Evolutionary conservation across 2,113 vertebrate genomes (phyloP).

Genomic region (Oncorhynchus masou): DNA sequence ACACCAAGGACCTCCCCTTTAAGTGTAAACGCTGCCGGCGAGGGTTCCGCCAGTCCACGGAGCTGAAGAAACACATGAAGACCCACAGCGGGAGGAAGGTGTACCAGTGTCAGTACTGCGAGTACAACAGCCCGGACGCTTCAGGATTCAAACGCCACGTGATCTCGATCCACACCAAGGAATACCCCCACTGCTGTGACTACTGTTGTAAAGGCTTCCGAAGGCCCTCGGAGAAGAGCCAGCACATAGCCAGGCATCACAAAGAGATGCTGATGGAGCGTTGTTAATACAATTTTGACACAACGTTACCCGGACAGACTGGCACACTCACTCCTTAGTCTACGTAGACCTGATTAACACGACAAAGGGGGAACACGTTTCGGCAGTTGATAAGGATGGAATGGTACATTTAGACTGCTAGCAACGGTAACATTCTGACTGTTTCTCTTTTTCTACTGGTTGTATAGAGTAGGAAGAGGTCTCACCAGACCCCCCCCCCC

Average conservation of each 20-base stretch:
- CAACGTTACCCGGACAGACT: neutral
- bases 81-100: constrained; percentile 97
- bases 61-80: constrained; percentile 99
- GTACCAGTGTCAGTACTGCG: constrained; percentile 98
- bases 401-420: constrained; percentile 21
- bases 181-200: constrained; percentile 98
- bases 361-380: constrained; percentile 53
- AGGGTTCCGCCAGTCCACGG: constrained; percentile 90
- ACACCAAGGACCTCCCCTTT: constrained; percentile 97
- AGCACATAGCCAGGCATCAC: constrained; percentile 98
- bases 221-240: constrained; percentile 97
- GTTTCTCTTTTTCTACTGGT: constrained; percentile 55
- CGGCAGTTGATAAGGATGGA: constrained; percentile 55
- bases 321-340: constrained; percentile 24
- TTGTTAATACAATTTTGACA: neutral
- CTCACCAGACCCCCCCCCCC: constrained; percentile 28
- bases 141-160: constrained; percentile 99
- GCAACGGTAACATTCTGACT: constrained; percentile 50
- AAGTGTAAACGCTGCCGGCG: constrained; percentile 98
- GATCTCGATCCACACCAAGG: constrained; percentile 99
- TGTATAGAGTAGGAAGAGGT: constrained; percentile 37
- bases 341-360: constrained; percentile 55
- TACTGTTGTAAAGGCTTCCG: constrained; percentile 99
- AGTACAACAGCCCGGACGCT: constrained; percentile 98
- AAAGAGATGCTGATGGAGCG: constrained; percentile 90